These are phyloP conservation scores for Catostylus mosaicus DNA, from an alignment of 30 jellyfish, hydroid and myxozoan genomes.

Conservation along the genomic window DNA sequence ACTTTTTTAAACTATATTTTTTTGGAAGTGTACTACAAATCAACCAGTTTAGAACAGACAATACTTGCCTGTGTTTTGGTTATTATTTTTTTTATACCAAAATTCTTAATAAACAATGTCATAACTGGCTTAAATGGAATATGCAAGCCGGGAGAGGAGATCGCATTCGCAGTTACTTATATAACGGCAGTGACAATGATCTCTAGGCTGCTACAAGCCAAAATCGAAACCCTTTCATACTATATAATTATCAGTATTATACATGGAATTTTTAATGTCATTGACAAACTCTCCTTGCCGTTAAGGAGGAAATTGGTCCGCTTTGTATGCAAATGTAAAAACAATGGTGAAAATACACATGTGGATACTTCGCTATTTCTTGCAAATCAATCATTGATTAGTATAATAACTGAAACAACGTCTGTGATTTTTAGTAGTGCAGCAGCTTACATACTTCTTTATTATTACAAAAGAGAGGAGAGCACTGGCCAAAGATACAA, in stretches of 20 bases:
- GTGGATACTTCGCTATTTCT: background rate
- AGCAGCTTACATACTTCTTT: background rate
- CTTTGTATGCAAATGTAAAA: background rate
- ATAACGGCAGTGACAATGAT: background rate
- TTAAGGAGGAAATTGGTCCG: background rate
- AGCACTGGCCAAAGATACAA: constrained; percentile 11
- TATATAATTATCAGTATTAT: constrained; percentile 27
- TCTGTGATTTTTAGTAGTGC: constrained; percentile 22
- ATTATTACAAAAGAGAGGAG: constrained; percentile 18
- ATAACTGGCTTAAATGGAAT: background rate
- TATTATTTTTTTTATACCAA: constrained; percentile 15
- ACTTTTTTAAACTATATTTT: background rate
- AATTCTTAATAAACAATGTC: background rate
- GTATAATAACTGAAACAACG: constrained; percentile 29
- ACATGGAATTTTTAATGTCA: constrained; percentile 29
- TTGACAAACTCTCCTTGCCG: constrained; percentile 30
- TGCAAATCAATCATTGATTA: constrained; percentile 27
- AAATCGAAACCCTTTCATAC: background rate
- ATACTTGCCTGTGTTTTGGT: constrained; percentile 15
- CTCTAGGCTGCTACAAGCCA: constrained; percentile 30
- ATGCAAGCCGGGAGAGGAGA: constrained; percentile 3
- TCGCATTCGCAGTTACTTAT: background rate
- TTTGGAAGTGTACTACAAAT: background rate
- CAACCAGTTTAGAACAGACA: constrained; percentile 1
- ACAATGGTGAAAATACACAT: background rate